Conservation (phyloP, 2,888 invertebrate species). For the Lasioglossum pauxillum region DNA sequence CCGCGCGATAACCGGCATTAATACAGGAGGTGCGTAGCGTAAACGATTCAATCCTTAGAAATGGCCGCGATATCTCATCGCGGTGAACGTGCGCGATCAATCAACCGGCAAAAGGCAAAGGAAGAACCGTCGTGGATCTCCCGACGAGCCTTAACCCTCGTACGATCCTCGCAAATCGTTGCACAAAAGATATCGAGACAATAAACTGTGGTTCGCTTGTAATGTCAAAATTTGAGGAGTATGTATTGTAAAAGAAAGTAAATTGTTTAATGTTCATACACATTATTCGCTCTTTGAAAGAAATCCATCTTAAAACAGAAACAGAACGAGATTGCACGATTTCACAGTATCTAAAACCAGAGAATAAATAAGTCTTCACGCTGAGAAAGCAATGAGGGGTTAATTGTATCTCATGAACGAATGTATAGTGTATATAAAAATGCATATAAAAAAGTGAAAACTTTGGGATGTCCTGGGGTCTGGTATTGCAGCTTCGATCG, state of each 20-base stretch:
- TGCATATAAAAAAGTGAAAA: background rate
- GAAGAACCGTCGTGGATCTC: conserved; percentile 35
- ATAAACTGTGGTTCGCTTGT: background rate
- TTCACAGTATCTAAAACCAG: background rate
- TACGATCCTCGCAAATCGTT: background rate
- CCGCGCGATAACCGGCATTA: background rate
- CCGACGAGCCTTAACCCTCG: conserved; percentile 10
- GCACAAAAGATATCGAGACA: background rate
- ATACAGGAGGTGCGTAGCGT: background rate
- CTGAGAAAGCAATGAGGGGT: background rate
- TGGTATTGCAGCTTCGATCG: background rate
- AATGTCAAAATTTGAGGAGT: background rate
- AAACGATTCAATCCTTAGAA: conserved; percentile 14
- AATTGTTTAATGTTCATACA: background rate
- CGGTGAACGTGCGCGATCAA: conserved; percentile 7
- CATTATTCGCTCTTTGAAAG: background rate
- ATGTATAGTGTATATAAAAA: background rate
- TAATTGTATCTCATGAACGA: background rate
- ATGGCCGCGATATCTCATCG: conserved; percentile 22
- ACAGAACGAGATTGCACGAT: background rate
- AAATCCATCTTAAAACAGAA: background rate
- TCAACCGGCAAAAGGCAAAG: conserved; percentile 22
- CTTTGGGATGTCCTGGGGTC: background rate
- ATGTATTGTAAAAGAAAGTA: background rate
- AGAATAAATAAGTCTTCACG: background rate